Evolutionary conservation across 2,113 vertebrate species (phyloP).

Genomic region (Rhagologus leucostigma): DNA sequence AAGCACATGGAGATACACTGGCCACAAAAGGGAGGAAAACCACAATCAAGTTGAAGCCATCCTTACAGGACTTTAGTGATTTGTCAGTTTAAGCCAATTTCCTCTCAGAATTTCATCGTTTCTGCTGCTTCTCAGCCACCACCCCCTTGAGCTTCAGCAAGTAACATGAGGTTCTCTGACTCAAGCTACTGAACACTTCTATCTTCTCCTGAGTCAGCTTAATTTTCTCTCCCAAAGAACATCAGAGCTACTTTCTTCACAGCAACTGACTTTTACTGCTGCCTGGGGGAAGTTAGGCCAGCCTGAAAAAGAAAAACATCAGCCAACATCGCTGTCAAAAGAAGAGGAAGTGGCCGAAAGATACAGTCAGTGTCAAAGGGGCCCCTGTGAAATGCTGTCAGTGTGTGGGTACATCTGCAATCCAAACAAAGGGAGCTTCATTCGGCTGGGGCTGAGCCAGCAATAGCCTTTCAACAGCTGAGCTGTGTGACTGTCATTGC

Average conservation of each 20-base stretch:
- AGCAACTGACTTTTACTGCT: neutral
- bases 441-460: neutral
- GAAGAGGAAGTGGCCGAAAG: neutral
- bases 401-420: neutral
- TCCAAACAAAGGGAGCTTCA: neutral
- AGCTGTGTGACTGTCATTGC: neutral
- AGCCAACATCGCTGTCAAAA: neutral
- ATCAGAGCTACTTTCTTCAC: neutral
- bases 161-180: neutral
- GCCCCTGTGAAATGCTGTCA: neutral
- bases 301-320: neutral
- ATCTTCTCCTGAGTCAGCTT: neutral
- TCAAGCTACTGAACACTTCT: neutral
- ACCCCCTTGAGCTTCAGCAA: neutral
- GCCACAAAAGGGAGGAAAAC: neutral
- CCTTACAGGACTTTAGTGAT: neutral
- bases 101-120: neutral
- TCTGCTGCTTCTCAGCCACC: fast-evolving
- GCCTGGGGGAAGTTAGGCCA: neutral
- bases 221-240: neutral
- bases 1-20: neutral
- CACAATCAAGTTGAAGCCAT: neutral
- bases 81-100: neutral
- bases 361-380: neutral
- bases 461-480: neutral